Base-by-base conservation (phyloP, 2,888 invertebrate genomes). In the Nomada lathburiana region DNA sequence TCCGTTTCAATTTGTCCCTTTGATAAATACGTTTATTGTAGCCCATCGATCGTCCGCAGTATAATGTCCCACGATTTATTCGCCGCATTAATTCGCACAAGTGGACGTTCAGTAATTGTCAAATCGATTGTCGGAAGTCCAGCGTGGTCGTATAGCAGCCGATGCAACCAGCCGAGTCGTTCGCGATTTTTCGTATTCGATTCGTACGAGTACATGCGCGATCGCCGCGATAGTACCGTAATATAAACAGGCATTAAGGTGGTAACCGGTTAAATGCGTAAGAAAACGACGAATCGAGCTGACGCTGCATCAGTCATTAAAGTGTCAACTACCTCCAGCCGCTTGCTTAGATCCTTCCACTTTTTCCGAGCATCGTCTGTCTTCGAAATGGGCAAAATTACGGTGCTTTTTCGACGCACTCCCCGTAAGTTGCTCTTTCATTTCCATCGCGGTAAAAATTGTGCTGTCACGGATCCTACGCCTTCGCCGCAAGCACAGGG, bases 231-330 rank as follows among this genome's bases (percentile, higher is more conserved):
- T 44, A 26, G 80, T 79, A 79, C 79, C 69, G 79, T 79, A 79
- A 79, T 79, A 79, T 70, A 79, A 79, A 70, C 69, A 79, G 69
- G 64, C 80, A 79, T 79, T 79, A 79, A 79, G 69, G 80, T 44
- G n/a, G 80, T 26, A 79, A 79, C 79, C 79, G 79, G 79, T 79
- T 79, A 79, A 79, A 79, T 70, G 78, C 64, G 69, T 64, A 79
- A 70, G 69, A 64, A 79, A 79, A 68, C 64, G 69, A 78, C 50
- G 69, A 68, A 52, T 10, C 57, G 63, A 64, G 62, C 26, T 9
- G 36, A 20, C 68, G 79, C 36, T 64, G 69, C 69, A 79, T 79
- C 80, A 79, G 79, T 79, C 79, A 79, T 79, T 79, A 79, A 79
- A 69, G 79, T 64, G 79, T 79, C 79, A 70, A 78, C 69, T 64